Percentiles rank a stretch among this genome's conserved stretches.
Conservation (phyloP, 92 coral and sea anemone species). For the Porites evermanni region DNA sequence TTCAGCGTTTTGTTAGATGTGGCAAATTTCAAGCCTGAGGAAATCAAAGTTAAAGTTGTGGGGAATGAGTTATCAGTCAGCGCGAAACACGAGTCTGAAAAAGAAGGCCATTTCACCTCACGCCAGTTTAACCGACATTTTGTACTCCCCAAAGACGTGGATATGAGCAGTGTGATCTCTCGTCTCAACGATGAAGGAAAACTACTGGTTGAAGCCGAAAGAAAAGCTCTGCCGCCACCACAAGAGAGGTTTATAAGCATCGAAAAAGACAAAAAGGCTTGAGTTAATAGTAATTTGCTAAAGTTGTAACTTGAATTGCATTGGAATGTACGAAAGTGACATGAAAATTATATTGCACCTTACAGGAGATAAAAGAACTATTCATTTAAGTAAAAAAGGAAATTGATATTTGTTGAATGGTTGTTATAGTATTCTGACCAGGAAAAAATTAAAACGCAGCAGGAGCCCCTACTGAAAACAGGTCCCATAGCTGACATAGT, state of each 20-base stretch:
- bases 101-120: conserved; percentile 82
- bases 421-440: too few relatives aligned
- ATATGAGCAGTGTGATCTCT: conserved; percentile 80
- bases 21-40: conserved; percentile 81
- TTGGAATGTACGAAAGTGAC: not conserved
- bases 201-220: conserved; percentile 83
- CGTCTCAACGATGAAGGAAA: conserved; percentile 85
- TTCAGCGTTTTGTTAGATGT: conserved; percentile 88
- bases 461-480: too few relatives aligned
- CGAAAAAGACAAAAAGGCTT: conserved; percentile 59
- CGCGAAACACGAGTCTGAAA: conserved; percentile 82
- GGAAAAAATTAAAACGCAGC: too few relatives aligned
- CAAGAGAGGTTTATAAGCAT: conserved; percentile 77
- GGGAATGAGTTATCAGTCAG: conserved; percentile 87
- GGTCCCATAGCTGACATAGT: too few relatives aligned
- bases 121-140: conserved; percentile 90
- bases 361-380: too few relatives aligned
- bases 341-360: not conserved
- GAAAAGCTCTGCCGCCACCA: conserved; percentile 67
- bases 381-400: too few relatives aligned
- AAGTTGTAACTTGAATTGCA: not conserved
- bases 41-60: conserved; percentile 83
- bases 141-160: conserved; percentile 92
- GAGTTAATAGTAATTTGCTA: not conserved
- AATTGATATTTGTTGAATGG: too few relatives aligned